Base-by-base conservation (phyloP, 2,888 invertebrate species). In the Dynastes maya region DNA sequence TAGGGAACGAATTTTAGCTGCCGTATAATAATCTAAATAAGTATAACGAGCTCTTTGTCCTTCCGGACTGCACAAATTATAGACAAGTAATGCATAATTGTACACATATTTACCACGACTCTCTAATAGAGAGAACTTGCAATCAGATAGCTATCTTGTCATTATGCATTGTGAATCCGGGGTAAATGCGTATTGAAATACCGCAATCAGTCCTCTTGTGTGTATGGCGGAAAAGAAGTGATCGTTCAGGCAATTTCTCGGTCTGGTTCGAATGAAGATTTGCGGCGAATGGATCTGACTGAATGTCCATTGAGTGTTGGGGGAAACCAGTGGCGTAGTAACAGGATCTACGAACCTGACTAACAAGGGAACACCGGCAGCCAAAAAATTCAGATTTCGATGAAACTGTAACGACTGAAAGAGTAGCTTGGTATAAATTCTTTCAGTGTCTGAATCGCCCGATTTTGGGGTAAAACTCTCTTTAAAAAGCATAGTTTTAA, bases 181-280 rank as follows among this genome's bases (percentile, higher is more conserved):
- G 65, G 83, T 82, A 85, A 86, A 86, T 85, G 85, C 84, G 86
- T 83, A 87, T 86, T 87, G 86, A 87, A 88, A 87, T 84, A 84
- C 87, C 86, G 87, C 88, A 88, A 88, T 88, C 88, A 88, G 85
- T 82, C 82, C 85, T 83, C 86, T 86, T 86, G 86, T 87, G 68
- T 58, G 64, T 16, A 40, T 6, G 13, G 58, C 84, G 83, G 81
- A 84, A 81, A 81, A 80, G 82, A 76, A 78, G 76, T 64, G 81
- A 82, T 83, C 81, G 87, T 83, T 81, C 87, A 86, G 83, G 80
- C 83, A 82, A 83, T 86, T 87, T 85, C 86, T 87, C 84, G 80
- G 78, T 81, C 79, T 81, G 82, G 77, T 80, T 79, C 81, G 79
- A 85, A 85, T 84, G 81, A 78, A 77, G 77, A 67, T 68, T 78